A percentile compares a stretch with the other conserved stretches of the same genome.
phyloP scores from a whole-genome alignment of 2,797 vertebrate genomes.

The Crocidura indochinensis region DNA sequence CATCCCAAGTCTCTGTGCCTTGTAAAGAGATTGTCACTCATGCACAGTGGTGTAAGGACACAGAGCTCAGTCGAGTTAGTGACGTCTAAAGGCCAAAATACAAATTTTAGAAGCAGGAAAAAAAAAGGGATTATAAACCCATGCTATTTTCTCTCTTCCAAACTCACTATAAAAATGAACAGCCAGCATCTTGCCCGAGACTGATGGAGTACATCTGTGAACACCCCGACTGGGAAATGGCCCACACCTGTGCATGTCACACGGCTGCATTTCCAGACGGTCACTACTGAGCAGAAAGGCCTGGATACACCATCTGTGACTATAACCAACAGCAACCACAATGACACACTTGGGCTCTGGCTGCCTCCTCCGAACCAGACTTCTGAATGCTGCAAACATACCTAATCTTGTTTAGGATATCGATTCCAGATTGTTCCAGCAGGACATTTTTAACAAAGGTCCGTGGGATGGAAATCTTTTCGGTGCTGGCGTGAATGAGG shows the following conservation, averaged over 20 bases:
- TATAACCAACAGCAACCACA: not conserved
- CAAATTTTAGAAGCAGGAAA: not conserved
- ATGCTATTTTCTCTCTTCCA: not conserved
- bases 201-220: not conserved
- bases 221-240: not conserved
- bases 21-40: not conserved
- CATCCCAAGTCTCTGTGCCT: not conserved
- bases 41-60: not conserved
- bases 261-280: not conserved
- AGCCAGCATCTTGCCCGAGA: not conserved
- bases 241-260: not conserved
- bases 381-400: slow-evolving; percentile 76
- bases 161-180: not conserved
- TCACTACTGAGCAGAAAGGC: not conserved
- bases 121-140: not conserved
- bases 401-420: slow-evolving; percentile 99
- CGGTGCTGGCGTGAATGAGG: slow-evolving; percentile 94
- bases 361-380: not conserved
- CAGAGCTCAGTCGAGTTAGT: not conserved
- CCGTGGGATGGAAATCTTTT: slow-evolving; percentile 96
- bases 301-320: not conserved
- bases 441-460: slow-evolving; percentile 97
- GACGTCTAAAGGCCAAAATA: too few species aligned
- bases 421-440: slow-evolving; percentile 97
- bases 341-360: not conserved